Percentiles rank a stretch among this genome's conserved stretches.
Conservation (phyloP, 2,113 vertebrate genomes). For the Poecile atricapillus region DNA sequence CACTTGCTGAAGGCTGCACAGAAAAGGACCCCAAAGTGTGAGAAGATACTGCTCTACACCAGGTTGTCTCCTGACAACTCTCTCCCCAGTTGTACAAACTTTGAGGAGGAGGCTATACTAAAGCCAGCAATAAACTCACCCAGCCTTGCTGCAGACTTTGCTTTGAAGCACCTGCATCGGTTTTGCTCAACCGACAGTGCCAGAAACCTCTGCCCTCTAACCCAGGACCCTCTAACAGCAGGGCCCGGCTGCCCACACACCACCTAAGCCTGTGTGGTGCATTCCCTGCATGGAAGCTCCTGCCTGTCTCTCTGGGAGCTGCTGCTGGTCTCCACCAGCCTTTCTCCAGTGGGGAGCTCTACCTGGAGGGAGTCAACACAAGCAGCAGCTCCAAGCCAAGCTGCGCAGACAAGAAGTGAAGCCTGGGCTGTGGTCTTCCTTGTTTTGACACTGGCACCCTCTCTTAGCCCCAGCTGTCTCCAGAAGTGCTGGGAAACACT, state of each 20-base stretch:
- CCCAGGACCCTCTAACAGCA: neutral
- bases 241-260: neutral
- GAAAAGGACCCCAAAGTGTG: neutral
- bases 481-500: neutral
- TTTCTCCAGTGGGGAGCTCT: neutral
- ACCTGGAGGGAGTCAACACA: neutral
- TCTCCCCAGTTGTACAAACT: neutral
- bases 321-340: neutral
- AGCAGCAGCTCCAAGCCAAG: neutral
- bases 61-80: neutral
- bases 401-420: neutral
- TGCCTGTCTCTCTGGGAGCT: neutral
- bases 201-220: neutral
- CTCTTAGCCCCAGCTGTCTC: neutral
- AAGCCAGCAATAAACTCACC: neutral
- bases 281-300: neutral
- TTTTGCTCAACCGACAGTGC: neutral
- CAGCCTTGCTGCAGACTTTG: neutral
- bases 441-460: neutral
- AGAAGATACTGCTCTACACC: neutral
- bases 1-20: neutral
- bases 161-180: neutral
- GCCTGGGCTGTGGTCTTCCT: neutral
- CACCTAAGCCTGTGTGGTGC: rapidly evolving
- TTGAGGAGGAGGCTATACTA: neutral